Conservation (phyloP, 1,140 invertebrate genomes). For the Cotesia typhae region DNA sequence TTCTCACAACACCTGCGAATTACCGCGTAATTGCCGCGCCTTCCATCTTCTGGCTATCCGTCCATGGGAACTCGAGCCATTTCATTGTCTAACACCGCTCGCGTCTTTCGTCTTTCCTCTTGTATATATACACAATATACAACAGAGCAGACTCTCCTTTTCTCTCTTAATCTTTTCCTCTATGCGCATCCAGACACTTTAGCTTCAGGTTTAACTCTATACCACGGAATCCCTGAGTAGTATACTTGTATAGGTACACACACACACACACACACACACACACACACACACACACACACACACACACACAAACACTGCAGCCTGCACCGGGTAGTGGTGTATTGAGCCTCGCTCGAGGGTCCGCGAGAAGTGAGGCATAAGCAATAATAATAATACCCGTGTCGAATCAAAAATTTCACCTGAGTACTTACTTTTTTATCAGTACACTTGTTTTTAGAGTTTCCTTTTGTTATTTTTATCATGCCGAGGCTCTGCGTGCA, state of each 20-base stretch:
- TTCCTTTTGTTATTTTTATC: background rate
- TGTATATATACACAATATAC: background rate
- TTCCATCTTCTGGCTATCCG: constrained; percentile 57
- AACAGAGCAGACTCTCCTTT: no score
- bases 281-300: no score
- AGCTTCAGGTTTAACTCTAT: no score
- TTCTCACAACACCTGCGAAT: constrained; percentile 65
- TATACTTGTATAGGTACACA: no score
- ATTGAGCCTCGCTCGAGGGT: background rate
- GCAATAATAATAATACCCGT: constrained; percentile 53
- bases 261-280: no score
- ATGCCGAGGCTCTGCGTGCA: no score
- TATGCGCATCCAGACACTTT: constrained; percentile 3
- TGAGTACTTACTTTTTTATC: constrained; percentile 15
- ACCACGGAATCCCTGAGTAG: no score
- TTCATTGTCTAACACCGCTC: constrained; percentile 56
- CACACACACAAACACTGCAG: no score
- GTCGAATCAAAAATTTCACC: constrained; percentile 59
- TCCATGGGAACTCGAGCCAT: constrained; percentile 60
- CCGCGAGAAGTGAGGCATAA: constrained; percentile 21
- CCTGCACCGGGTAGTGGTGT: background rate
- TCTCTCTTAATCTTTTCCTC: constrained; percentile 1
- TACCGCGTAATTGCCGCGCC: constrained; percentile 63
- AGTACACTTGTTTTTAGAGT: constrained; percentile 22
- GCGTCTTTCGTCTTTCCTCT: constrained; percentile 7